Conservation (phyloP, 2,797 vertebrate species). For the Sorex maritimensis region DNA sequence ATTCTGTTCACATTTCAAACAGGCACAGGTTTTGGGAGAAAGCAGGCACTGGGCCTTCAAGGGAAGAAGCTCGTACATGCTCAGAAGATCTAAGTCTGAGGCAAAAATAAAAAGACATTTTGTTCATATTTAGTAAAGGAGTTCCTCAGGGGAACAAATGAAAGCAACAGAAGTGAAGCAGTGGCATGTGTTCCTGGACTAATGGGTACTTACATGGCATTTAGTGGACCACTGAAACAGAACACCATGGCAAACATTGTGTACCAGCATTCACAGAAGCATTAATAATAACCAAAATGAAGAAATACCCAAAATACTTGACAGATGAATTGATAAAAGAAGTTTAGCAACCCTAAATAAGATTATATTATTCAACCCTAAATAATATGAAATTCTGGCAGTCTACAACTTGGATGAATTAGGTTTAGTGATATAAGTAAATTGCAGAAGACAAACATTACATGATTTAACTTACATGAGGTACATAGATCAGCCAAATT, state of each 20-base stretch:
- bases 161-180: neutral
- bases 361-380: neutral
- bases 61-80: neutral
- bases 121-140: neutral
- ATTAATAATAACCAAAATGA: conserved; percentile 14
- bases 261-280: neutral
- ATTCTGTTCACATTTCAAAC: neutral
- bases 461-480: neutral
- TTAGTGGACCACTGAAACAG: neutral
- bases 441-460: neutral
- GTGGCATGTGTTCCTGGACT: too few species aligned
- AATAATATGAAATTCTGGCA: neutral
- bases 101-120: too few species aligned
- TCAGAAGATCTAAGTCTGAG: neutral
- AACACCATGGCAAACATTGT: neutral
- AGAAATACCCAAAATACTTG: neutral
- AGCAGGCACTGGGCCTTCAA: neutral
- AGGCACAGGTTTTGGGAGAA: neutral
- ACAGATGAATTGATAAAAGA: neutral
- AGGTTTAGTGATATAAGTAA: conserved; percentile 20
- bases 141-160: neutral
- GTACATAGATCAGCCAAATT: neutral
- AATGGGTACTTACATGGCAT: neutral
- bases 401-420: neutral
- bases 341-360: neutral